Conservation (phyloP, 2,113 vertebrate species). For the Euleptes europaea region DNA sequence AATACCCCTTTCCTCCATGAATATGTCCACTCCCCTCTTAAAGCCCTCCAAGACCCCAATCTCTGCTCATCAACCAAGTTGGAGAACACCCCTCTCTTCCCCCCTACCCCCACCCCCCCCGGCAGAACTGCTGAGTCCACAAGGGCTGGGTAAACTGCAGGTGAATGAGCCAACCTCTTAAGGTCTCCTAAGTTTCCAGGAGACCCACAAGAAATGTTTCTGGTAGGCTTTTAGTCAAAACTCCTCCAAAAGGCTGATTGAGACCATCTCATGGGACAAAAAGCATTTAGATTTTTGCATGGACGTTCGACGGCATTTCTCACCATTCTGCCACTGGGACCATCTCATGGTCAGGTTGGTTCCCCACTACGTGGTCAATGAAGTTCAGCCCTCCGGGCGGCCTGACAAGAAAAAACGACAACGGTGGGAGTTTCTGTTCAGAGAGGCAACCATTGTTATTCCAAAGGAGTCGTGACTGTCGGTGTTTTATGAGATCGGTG, state of each 20-base stretch:
- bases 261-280: no score
- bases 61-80: background rate
- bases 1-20: no score
- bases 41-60: no score
- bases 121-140: no score
- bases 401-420: constrained; percentile 60
- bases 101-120: no score
- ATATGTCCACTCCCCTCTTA: no score
- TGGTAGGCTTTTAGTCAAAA: background rate
- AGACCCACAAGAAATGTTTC: background rate
- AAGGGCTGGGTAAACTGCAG: no score
- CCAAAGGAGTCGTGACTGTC: background rate
- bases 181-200: background rate
- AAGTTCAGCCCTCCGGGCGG: constrained; percentile 80
- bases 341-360: constrained; percentile 93
- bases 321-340: constrained; percentile 88
- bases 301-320: constrained; percentile 15
- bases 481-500: background rate
- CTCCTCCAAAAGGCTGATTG: background rate
- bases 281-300: background rate
- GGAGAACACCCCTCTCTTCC: background rate
- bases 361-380: constrained; percentile 93
- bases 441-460: background rate
- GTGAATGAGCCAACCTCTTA: background rate
- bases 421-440: background rate